Evolutionary conservation across 2,113 vertebrate species (phyloP).

Genomic region (Equus przewalskii): DNA sequence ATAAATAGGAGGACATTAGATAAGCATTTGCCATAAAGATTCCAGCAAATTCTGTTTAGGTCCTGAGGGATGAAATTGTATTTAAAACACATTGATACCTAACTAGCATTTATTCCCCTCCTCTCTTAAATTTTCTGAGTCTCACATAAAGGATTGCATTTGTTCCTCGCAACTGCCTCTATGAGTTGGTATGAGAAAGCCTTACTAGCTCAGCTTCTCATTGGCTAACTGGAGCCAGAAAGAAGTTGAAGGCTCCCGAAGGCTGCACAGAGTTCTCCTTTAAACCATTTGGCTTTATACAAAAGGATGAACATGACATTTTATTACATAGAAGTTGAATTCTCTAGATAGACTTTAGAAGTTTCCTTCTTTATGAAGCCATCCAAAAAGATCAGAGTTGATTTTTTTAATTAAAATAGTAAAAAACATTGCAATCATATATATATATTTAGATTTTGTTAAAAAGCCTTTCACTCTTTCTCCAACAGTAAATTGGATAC

Average conservation of each 20-base stretch:
- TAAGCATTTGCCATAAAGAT: neutral
- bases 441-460: neutral
- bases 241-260: neutral
- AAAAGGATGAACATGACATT: neutral
- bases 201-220: neutral
- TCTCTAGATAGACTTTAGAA: neutral
- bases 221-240: neutral
- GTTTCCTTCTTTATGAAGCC: neutral
- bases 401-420: neutral
- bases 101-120: fast-evolving
- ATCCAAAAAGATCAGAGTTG: neutral
- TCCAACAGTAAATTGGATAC: neutral
- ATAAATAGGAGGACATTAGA: neutral
- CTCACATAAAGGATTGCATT: neutral
- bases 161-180: neutral
- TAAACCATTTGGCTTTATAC: neutral
- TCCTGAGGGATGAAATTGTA: neutral
- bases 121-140: neutral
- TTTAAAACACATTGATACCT: neutral
- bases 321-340: neutral
- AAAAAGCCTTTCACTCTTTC: neutral
- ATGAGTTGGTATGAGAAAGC: neutral
- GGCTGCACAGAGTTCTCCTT: neutral
- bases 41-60: neutral
- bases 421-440: neutral